These are phyloP conservation scores for Harlomillsia oculata DNA, from an alignment of 1,140 invertebrate species.

Conservation along the genomic window DNA sequence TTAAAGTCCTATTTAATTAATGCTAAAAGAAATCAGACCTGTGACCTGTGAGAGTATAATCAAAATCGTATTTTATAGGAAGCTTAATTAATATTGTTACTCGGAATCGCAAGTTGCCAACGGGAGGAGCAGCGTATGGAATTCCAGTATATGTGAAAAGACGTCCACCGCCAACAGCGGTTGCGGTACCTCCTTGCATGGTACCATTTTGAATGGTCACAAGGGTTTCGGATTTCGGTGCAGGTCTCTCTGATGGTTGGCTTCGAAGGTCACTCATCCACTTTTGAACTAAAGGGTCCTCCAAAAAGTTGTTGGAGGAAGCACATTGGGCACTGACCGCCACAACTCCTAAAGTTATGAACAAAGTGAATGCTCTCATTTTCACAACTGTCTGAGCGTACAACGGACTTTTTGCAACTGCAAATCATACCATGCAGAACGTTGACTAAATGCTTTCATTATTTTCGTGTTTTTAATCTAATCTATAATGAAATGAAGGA, in stretches of 20 bases:
- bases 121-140: constrained; percentile 11
- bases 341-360: too few relatives aligned
- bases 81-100: background rate
- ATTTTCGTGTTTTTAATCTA: too few relatives aligned
- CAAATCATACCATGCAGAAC: too few relatives aligned
- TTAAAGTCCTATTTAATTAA: background rate
- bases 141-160: constrained; percentile 3
- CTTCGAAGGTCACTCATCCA: too few relatives aligned
- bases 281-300: too few relatives aligned
- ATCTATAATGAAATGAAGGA: too few relatives aligned
- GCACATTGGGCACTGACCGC: too few relatives aligned
- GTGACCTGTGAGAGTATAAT: background rate
- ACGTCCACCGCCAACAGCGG: background rate
- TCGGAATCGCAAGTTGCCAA: constrained; percentile 7
- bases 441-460: too few relatives aligned
- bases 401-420: too few relatives aligned
- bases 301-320: too few relatives aligned
- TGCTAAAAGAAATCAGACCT: background rate
- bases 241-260: background rate
- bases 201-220: constrained; percentile 17
- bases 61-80: background rate
- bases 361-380: too few relatives aligned
- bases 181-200: background rate
- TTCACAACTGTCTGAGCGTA: too few relatives aligned
- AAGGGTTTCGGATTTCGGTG: background rate